Evolutionary conservation across 1,140 invertebrate species (phyloP), one percentile per base, ranked within the genome.

Genomic region (Pristionchus pacificus): DNA sequence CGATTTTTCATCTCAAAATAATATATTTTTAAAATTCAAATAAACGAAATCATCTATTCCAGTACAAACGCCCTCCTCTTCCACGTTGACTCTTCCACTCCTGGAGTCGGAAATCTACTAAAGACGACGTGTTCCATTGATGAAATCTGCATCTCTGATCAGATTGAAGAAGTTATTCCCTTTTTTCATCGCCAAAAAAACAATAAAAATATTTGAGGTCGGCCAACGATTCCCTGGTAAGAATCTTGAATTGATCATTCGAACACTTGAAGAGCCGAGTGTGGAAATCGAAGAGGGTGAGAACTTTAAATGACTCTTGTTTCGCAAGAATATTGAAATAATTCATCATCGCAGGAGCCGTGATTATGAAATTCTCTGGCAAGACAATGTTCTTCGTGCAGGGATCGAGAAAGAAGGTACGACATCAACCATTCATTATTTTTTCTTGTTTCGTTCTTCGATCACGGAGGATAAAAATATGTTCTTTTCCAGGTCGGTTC

Each of bases 101-200:
- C 74, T 1, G 68, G 71, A 32, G 58, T 75, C 19, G 74, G 74
- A 19, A 59, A 29, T 28, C 31, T 75, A 6, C 59, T 75, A n/a
- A 68, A 70, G 59, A 75, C 74, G 10, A 63, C 65, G 1, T 75
- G 74, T 25, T 70, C 71, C 2, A 6, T 74, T 1, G 74, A 75
- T 61, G 74, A 75, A 70, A 71, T 75, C 24, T 75, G 74, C 38
- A 38, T 75, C n/a, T 72, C 74, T 0, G 74, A 75, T 68, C 67
- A 72, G 25, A 75, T 75, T 55, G 30, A 24, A 25, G 63, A 69
- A 31, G 14, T 55, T 30, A 30, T 3, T 64, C 27, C 28, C 10
- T 14, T 30, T 57, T 28, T 58, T n/a, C 2, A 29, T 67, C n/a
- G 14, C 33, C 27, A 27, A 25, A 24, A 14, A 27, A 25, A 1